Base-by-base conservation (phyloP, 2,113 vertebrate genomes). In the Pandion haliaetus region DNA sequence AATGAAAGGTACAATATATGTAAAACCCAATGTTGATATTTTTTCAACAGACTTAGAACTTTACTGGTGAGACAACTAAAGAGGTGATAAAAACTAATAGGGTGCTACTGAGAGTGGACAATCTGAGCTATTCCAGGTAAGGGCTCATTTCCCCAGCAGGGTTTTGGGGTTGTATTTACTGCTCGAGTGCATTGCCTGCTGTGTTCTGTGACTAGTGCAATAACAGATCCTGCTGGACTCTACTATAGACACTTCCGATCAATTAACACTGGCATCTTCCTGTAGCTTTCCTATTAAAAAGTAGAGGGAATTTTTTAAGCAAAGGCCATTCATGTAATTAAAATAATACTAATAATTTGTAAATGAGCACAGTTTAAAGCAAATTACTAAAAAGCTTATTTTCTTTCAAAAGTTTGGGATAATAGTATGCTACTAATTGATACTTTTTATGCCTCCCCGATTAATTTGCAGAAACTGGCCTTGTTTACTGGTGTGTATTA, bases 271-370 rank as follows among this genome's bases (percentile, higher is more conserved):
- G 81, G 14, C 62, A 74, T 57, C 42, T 87, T 91, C 59, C 91
- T 80, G 78, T 45, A 88, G 88, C 29, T 97, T 92, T 91, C 71
- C 58, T 91, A 47, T 85, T 90, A 93, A 90, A 92, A 87, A 93
- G 63, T 9, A 31, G 31, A 93, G 52, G 58, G 16, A 52, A 14
- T 67, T 95, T 95, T 95, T 72, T 8, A 82, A 82, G 47, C 14
- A 61, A 92, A 92, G 32, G 47, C 49, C 17, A 74, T 94, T 91
- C 8, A 50, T 80, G 40, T 93, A 96, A 96, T 97, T 97, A 96
- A 93, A 94, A 96, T 92, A 90, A 88, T 92, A 94, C 50, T 54
- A 85, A 94, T 78, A 91, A 92, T 95, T 95, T 90, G 38, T 59
- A 95, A 94, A 90, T 80, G 38, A 76, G 12, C 40, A 32, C 76